Evolutionary conservation across 37 sponge, comb jelly and placozoan genomes (phyloP), one percentile per base, ranked within the genome.

Genomic region (Mnemiopsis leidyi): DNA sequence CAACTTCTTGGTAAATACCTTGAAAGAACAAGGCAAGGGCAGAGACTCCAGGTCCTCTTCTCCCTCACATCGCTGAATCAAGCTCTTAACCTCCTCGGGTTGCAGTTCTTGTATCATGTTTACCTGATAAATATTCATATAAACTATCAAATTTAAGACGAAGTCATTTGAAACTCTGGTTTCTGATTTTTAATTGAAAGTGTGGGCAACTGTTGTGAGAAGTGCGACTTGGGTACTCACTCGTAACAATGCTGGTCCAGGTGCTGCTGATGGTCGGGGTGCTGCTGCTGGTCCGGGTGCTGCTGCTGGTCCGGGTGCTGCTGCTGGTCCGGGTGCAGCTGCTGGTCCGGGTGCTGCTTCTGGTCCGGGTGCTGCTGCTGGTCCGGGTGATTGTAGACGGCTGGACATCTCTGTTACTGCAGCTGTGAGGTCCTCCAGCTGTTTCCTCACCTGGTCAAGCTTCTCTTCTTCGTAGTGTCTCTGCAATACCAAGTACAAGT

Each of bases 131-230:
- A 67, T 67, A 67, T n/a, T n/a, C n/a, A n/a, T n/a, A n/a, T n/a
- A n/a, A n/a, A n/a, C n/a, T n/a, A n/a, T 21, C 68, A 67, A 67
- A 67, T 20, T 20, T 20, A 67, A 67, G 18, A 67, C 68, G 13
- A 13, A 67, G 68, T 67, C 13, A 20, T 20, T 67, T 21, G 68
- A 13, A 13, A 13, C 68, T 67, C 20, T 20, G 20, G 68, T 20
- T 67, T 21, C 20, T 67, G 13, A 67, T 67, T 67, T 67, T 13
- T 13, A 67, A 67, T 67, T 67, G 68, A 20, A 20, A 67, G 13
- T 67, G 68, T 67, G 68, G 68, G 68, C 68, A 67, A 67, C 68
- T 67, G 68, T n/a, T n/a, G n/a, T n/a, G n/a, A n/a, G n/a, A n/a
- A n/a, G n/a, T n/a, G n/a, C n/a, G n/a, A 67, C 13, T 20, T 67